phyloP scores from a whole-genome alignment of 2,888 invertebrate genomes.

The Lithosia quadra region DNA sequence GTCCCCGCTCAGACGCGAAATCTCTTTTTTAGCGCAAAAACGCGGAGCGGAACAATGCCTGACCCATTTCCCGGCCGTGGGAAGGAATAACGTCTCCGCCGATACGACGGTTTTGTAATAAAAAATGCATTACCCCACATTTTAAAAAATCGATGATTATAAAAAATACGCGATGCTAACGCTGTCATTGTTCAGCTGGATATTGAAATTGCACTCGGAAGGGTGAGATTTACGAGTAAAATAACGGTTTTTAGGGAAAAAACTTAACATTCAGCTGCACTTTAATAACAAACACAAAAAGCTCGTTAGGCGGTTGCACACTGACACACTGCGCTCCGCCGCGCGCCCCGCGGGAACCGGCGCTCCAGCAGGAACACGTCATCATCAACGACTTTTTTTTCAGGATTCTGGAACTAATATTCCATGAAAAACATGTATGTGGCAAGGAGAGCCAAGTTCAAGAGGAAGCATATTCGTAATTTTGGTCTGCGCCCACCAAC shows the following conservation, averaged over 20 bases:
- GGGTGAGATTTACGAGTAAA: slow-evolving; percentile 85
- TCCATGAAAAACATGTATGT: too few species aligned
- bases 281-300: slow-evolving; percentile 50
- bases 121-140: slow-evolving; percentile 87
- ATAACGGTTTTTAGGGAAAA: slow-evolving; percentile 85
- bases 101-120: slow-evolving; percentile 73
- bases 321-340: slow-evolving; percentile 25
- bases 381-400: too few species aligned
- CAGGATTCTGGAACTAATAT: too few species aligned
- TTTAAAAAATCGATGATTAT: slow-evolving; percentile 71
- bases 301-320: slow-evolving; percentile 50
- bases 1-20: slow-evolving; percentile 73
- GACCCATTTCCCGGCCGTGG: slow-evolving; percentile 87
- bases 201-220: slow-evolving; percentile 81
- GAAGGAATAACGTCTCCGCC: slow-evolving; percentile 84
- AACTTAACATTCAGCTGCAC: slow-evolving; percentile 74
- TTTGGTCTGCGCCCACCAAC: too few species aligned
- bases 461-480: too few species aligned
- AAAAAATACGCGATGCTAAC: slow-evolving; percentile 77
- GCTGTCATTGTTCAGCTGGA: slow-evolving; percentile 75
- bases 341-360: not conserved
- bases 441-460: too few species aligned
- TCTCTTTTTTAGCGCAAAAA: slow-evolving; percentile 84
- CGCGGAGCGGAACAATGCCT: slow-evolving; percentile 81
- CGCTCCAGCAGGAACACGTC: too few species aligned